Evolutionary conservation across 2,113 vertebrate genomes (phyloP), one percentile per base, ranked within the genome.

Genomic region (Xenopus laevis): DNA sequence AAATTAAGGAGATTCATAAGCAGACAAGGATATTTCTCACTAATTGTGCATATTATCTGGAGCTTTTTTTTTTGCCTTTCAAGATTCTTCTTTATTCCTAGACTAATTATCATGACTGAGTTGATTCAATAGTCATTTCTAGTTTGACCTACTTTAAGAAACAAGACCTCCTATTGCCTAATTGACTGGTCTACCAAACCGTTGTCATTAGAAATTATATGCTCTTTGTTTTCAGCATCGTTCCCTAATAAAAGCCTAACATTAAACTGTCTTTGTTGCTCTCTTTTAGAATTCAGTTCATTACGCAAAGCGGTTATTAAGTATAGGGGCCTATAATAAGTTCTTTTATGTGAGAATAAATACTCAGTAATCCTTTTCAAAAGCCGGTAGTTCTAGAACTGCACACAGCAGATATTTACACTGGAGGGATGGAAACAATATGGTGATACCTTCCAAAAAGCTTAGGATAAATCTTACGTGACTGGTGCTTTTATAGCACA

Each of bases 221-320:
- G 18, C 7, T 67, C 53, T 71, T 46, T 74, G 67, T 62, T 55
- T 75, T 64, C 13, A 47, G 46, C 33, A 30, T 50, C 20, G 30
- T 7, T 12, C 40, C 27, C 20, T 60, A 27, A 40, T 50, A 65
- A 59, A 59, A 61, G 59, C 20, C 30, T 45, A 21, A 18, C 63
- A 75, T 71, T 68, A 76, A 60, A 45, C 67, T 53, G 63, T 53
- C 63, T 71, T 70, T 71, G 67, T 50, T 70, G 44, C 60, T 68
- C 72, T 68, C 59, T 18, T 65, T 60, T 76, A 55, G 21, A 61
- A 69, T 76, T 76, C 66, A 63, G 74, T 64, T 76, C 74, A 76
- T 76, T 76, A 76, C 62, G 45, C 66, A 76, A 63, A 76, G 74
- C 53, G 57, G 74, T 64, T 69, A 76, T 76, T 76, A 76, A 57